Conservation (phyloP, 2,888 invertebrate genomes). For the Protophormia terraenovae region DNA sequence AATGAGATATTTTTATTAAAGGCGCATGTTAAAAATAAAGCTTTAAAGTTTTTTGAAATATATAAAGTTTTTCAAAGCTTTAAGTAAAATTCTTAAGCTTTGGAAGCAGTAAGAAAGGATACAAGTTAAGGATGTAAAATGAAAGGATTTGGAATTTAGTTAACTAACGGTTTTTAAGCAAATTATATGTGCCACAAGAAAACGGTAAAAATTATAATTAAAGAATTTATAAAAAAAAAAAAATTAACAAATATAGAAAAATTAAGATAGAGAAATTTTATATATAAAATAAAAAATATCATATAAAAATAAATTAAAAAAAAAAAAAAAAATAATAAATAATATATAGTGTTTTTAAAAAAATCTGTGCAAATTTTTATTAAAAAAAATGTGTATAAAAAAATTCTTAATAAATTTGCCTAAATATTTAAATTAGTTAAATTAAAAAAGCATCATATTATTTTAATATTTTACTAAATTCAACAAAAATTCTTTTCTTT, state of each 20-base stretch:
- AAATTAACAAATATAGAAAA: background rate
- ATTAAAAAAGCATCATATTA: no score
- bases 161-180: slow-evolving; percentile 48
- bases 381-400: no score
- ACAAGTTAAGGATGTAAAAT: slow-evolving; percentile 30
- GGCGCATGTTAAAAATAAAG: slow-evolving; percentile 2
- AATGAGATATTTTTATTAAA: background rate
- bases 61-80: slow-evolving; percentile 8
- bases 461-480: no score
- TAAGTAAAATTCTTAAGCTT: background rate
- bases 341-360: no score
- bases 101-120: slow-evolving; percentile 11
- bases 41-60: slow-evolving; percentile 18
- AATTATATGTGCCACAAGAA: background rate
- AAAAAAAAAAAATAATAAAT: no score
- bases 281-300: background rate
- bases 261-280: slow-evolving; percentile 13
- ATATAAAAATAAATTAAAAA: background rate
- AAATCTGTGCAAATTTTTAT: no score
- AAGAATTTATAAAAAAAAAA: background rate
- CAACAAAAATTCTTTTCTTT: no score
- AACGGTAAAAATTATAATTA: background rate
- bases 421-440: no score
- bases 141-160: slow-evolving; percentile 52
- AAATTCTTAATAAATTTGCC: no score